phyloP scores from a whole-genome alignment of 2,888 invertebrate species.

The Cybosia mesomella region DNA sequence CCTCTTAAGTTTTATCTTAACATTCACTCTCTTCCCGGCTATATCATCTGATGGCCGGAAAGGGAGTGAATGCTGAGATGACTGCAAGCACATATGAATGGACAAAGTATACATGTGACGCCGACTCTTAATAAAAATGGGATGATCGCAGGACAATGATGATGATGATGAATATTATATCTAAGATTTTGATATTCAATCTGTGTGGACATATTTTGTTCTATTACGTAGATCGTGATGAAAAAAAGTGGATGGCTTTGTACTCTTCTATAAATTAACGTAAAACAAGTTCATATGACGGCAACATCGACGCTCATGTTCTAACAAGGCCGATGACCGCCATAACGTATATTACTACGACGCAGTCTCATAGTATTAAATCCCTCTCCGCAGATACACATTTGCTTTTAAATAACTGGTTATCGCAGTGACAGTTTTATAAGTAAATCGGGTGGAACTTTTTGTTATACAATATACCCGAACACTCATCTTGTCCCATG shows the following conservation, averaged over 20 bases:
- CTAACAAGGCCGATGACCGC: slow-evolving; percentile 75
- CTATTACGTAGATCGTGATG: slow-evolving; percentile 32
- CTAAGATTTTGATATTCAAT: background rate
- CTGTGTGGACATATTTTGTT: background rate
- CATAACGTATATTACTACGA: slow-evolving; percentile 61
- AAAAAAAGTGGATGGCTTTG: slow-evolving; percentile 50
- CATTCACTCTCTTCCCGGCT: too few species aligned
- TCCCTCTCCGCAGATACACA: slow-evolving; percentile 37
- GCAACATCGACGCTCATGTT: slow-evolving; percentile 61
- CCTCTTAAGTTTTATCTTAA: too few species aligned
- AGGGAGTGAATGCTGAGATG: background rate
- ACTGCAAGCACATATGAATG: background rate
- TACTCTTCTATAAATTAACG: slow-evolving; percentile 69
- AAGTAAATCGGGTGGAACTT: background rate
- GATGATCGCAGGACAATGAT: background rate
- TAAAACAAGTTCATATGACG: slow-evolving; percentile 70
- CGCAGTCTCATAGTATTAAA: slow-evolving; percentile 58
- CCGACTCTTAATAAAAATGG: too few species aligned
- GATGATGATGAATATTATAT: background rate
- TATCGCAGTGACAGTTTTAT: slow-evolving; percentile 4
- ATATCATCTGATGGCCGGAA: background rate
- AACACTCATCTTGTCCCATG: background rate
- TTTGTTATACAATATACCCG: background rate
- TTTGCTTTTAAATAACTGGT: slow-evolving; percentile 16
- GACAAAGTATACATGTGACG: background rate